Percentiles rank a stretch among this genome's conserved stretches.
phyloP scores from a whole-genome alignment of 2,113 vertebrate species.

The Epinephelus fuscoguttatus region DNA sequence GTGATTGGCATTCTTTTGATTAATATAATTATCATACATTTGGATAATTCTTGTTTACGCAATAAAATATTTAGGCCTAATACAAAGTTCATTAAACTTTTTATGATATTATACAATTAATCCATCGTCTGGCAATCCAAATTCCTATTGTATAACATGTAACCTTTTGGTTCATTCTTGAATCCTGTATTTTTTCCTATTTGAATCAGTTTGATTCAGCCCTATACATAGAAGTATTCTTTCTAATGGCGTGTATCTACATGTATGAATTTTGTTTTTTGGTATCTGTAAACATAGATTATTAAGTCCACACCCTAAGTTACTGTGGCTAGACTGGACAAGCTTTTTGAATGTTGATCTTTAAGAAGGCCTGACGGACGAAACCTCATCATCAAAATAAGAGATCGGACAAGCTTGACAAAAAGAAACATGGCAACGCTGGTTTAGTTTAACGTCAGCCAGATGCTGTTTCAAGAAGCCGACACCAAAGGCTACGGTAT shows the following conservation, averaged over 20 bases:
- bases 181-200: not conserved
- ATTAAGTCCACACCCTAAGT: too few relatives aligned
- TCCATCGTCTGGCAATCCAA: not conserved
- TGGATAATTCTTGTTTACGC: not conserved
- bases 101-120: not conserved
- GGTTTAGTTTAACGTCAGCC: too few relatives aligned
- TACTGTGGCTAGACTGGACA: too few relatives aligned
- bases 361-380: too few relatives aligned
- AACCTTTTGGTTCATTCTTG: not conserved
- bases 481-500: too few relatives aligned
- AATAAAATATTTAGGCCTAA: not conserved
- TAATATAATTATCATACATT: not conserved
- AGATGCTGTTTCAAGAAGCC: too few relatives aligned
- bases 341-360: too few relatives aligned
- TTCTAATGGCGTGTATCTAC: not conserved
- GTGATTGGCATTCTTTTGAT: not conserved
- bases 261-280: too few relatives aligned
- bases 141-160: not conserved
- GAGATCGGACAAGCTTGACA: too few relatives aligned
- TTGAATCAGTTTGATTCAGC: not conserved
- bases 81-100: not conserved
- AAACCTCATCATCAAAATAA: too few relatives aligned
- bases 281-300: too few relatives aligned
- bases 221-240: not conserved
- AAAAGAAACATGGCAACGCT: too few relatives aligned